Percentiles rank a stretch among this genome's conserved stretches.
These are phyloP conservation scores for Oscheius sp. DNA, from an alignment of 2,888 invertebrate species.

Conservation along the genomic window DNA sequence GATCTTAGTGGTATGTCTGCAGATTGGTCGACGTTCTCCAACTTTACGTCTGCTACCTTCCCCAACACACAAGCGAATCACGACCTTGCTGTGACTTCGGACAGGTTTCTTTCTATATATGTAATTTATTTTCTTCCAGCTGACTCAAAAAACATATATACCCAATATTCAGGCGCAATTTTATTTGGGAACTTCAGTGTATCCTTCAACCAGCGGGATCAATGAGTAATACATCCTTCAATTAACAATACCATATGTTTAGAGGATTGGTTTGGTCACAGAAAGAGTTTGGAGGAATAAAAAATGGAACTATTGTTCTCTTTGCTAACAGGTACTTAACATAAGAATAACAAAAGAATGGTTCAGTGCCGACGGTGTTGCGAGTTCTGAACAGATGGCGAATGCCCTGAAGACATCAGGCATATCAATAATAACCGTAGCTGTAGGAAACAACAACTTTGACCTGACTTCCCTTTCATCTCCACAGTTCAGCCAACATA, in stretches of 20 bases:
- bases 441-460: not conserved
- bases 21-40: not conserved
- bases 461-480: not conserved
- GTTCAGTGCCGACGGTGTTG: not conserved
- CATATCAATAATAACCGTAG: slow-evolving; percentile 1
- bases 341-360: not conserved
- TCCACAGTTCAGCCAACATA: not conserved
- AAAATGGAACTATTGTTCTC: not conserved
- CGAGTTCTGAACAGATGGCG: not conserved
- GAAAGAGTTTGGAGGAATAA: not conserved
- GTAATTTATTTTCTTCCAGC: not conserved
- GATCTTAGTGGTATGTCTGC: not conserved
- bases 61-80: not conserved
- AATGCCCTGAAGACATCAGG: not conserved
- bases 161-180: not conserved
- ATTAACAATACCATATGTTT: not conserved
- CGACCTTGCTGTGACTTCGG: not conserved
- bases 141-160: not conserved
- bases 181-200: not conserved
- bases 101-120: not conserved
- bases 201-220: not conserved
- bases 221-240: not conserved
- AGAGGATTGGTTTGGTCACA: not conserved
- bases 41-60: not conserved
- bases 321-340: slow-evolving; percentile 2